Conservation (phyloP, 2,113 vertebrate genomes). For the Neodontobutis hainanensis region DNA sequence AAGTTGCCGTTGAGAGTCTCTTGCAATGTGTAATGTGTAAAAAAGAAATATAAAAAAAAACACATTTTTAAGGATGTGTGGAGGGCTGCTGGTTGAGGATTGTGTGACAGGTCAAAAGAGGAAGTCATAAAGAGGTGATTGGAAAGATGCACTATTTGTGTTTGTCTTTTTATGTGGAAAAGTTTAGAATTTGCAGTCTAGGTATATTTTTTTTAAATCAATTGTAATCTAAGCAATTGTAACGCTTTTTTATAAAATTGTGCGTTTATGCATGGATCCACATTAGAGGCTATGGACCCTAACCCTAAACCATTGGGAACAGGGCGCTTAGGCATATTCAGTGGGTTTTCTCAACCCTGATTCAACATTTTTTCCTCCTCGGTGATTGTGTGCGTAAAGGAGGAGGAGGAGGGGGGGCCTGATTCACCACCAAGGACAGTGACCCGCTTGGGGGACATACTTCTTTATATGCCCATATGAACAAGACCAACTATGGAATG, state of each 20-base stretch:
- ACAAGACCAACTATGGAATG: conserved; percentile 99
- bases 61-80: not conserved
- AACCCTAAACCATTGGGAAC: not conserved
- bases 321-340: not conserved
- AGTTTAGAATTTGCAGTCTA: not conserved
- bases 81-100: not conserved
- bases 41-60: not conserved
- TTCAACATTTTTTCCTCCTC: conserved; percentile 44
- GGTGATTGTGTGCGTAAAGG: conserved; percentile 13
- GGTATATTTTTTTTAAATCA: not conserved
- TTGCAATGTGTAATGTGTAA: not conserved
- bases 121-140: not conserved
- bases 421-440: conserved; percentile 57
- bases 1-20: not conserved
- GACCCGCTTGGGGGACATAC: conserved; percentile 96
- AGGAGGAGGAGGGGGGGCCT: not conserved
- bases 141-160: not conserved
- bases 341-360: conserved; percentile 28
- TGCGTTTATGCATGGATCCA: not conserved
- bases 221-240: not conserved
- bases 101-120: not conserved
- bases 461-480: conserved; percentile 99
- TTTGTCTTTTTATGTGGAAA: not conserved
- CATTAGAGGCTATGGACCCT: not conserved
- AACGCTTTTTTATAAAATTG: not conserved